Conservation (phyloP, 2,113 vertebrate species). For the Serinus canaria region DNA sequence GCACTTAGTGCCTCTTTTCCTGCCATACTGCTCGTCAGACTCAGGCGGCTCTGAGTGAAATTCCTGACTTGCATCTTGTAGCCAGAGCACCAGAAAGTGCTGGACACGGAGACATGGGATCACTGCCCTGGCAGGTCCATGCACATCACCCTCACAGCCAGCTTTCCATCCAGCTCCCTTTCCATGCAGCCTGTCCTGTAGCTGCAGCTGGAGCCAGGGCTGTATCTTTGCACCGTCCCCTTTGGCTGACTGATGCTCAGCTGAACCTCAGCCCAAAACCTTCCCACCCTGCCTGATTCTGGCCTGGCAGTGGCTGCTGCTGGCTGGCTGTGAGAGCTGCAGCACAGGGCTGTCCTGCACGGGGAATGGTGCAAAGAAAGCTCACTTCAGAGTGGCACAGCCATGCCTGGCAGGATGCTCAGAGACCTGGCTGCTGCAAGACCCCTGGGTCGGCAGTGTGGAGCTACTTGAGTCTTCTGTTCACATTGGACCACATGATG, state of each 20-base stretch:
- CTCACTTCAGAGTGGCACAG: not conserved
- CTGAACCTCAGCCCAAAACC: not conserved
- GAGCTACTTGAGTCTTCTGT: not conserved
- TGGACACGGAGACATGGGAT: not conserved
- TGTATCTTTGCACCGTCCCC: not conserved
- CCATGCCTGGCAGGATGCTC: not conserved
- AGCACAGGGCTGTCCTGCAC: not conserved
- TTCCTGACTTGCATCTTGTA: not conserved
- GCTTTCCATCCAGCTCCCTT: not conserved
- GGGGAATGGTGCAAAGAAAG: not conserved
- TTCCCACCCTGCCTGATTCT: not conserved
- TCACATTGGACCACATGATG: not conserved
- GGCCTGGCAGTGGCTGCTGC: not conserved
- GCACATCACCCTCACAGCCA: not conserved
- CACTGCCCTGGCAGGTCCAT: not conserved
- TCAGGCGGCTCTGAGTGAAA: not conserved
- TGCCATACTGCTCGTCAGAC: not conserved
- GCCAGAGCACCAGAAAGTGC: not conserved
- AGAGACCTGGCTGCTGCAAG: not conserved
- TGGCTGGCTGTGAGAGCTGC: not conserved
- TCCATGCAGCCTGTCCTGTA: not conserved
- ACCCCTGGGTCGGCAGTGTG: not conserved
- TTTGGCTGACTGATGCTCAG: not conserved
- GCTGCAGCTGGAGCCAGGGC: not conserved
- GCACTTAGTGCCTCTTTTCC: not conserved